These are phyloP conservation scores for Pandion haliaetus DNA, from an alignment of 2,113 vertebrate species.

Conservation along the genomic window DNA sequence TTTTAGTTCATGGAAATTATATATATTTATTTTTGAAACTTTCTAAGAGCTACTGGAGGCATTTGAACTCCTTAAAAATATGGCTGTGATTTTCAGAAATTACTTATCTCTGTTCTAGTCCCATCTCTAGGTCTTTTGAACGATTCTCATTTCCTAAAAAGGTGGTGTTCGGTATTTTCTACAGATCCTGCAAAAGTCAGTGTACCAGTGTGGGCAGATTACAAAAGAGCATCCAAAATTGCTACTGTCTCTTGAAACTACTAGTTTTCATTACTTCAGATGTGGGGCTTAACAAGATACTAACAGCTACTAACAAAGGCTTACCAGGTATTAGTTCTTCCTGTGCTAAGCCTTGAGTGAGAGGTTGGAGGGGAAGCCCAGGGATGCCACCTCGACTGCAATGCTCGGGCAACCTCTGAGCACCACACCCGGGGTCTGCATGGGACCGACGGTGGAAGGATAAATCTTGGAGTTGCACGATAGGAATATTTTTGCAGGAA, in stretches of 20 bases:
- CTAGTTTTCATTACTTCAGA: neutral
- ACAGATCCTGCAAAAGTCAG: neutral
- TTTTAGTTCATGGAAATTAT: neutral
- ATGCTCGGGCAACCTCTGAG: neutral
- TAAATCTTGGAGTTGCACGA: neutral
- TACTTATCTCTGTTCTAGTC: neutral
- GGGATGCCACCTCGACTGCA: neutral
- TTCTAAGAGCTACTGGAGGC: neutral
- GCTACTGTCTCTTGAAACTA: neutral
- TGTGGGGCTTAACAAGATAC: no score
- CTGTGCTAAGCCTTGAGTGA: neutral
- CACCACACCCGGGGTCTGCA: neutral
- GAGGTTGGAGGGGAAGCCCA: neutral
- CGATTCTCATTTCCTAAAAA: neutral
- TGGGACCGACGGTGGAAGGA: rapidly evolving
- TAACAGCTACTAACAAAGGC: neutral
- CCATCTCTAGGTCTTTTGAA: neutral
- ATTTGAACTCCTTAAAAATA: neutral
- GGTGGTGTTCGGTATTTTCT: neutral
- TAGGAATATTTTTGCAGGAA: neutral
- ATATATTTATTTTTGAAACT: neutral
- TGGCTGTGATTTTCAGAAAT: neutral
- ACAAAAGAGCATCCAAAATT: neutral
- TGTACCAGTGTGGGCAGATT: neutral
- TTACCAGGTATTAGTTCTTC: neutral